These are phyloP conservation scores for Hirtodrosophila confusa DNA, from an alignment of 2,888 invertebrate genomes.

Conservation along the genomic window DNA sequence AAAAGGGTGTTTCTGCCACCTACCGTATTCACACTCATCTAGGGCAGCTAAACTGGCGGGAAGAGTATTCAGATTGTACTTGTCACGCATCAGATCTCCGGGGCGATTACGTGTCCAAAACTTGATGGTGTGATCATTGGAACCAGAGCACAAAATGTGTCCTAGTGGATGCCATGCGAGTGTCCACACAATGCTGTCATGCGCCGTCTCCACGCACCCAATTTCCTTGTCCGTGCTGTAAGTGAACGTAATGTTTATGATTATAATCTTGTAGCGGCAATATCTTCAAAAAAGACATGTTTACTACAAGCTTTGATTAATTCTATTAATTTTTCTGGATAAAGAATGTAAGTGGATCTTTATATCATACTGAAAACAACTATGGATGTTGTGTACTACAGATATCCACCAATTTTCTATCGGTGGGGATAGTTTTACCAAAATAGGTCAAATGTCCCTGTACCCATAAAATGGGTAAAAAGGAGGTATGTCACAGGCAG, in stretches of 20 bases:
- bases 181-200: slow-evolving; percentile 99
- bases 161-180: slow-evolving; percentile 99
- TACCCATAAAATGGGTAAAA: no score
- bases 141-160: slow-evolving; percentile 98
- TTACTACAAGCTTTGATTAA: neutral
- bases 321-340: no score
- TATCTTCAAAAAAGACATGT: no score
- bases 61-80: slow-evolving; percentile 96
- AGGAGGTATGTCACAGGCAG: no score
- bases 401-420: no score
- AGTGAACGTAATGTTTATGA: neutral
- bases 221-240: slow-evolving; percentile 97
- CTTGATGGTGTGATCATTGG: slow-evolving; percentile 99
- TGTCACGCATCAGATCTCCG: slow-evolving; percentile 98
- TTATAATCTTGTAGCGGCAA: no score
- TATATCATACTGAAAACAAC: no score
- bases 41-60: slow-evolving; percentile 91
- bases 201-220: slow-evolving; percentile 98
- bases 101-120: slow-evolving; percentile 99
- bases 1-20: neutral
- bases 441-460: no score
- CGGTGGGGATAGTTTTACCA: no score
- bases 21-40: slow-evolving; percentile 89
- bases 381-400: no score
- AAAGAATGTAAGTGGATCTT: no score